phyloP scores from a whole-genome alignment of 2,797 vertebrate genomes.

The Brotula barbata region DNA sequence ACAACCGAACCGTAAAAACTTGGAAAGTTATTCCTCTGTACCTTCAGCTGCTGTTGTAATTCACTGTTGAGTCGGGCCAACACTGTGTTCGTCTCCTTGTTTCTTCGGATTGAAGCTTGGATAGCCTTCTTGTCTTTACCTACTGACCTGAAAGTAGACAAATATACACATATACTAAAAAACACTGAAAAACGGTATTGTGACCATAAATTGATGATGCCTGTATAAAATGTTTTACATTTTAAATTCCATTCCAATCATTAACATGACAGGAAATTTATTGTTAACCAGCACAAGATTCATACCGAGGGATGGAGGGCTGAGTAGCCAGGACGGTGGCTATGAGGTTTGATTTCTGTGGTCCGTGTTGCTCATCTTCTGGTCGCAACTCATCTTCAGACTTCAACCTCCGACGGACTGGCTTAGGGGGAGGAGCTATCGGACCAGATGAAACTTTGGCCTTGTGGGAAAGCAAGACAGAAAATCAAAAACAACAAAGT shows the following conservation, averaged over 20 bases:
- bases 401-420: slow-evolving; percentile 94
- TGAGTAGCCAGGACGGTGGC: slow-evolving; percentile 90
- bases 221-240: no score
- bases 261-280: no score
- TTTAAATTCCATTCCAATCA: no score
- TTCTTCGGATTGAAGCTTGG: slow-evolving; percentile 98
- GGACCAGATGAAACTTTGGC: slow-evolving; percentile 88
- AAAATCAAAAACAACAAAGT: no score
- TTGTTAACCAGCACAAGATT: no score
- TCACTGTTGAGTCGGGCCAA: slow-evolving; percentile 98
- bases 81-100: slow-evolving; percentile 99
- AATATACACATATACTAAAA: slow-evolving; percentile 6
- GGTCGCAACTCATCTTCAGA: slow-evolving; percentile 96
- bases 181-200: no score
- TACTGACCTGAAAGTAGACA: slow-evolving; percentile 82
- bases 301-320: slow-evolving; percentile 93
- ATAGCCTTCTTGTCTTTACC: slow-evolving; percentile 99
- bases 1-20: not conserved
- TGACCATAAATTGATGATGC: no score
- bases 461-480: slow-evolving; percentile 62
- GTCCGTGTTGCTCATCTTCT: slow-evolving; percentile 89
- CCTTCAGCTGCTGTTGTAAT: slow-evolving; percentile 96
- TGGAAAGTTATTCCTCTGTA: slow-evolving; percentile 49
- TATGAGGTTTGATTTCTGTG: slow-evolving; percentile 88
- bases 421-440: slow-evolving; percentile 95